Percentiles rank a stretch among this genome's conserved stretches.
Evolutionary conservation across 2,113 vertebrate species (phyloP).

Genomic region (Irena cyanogastra): DNA sequence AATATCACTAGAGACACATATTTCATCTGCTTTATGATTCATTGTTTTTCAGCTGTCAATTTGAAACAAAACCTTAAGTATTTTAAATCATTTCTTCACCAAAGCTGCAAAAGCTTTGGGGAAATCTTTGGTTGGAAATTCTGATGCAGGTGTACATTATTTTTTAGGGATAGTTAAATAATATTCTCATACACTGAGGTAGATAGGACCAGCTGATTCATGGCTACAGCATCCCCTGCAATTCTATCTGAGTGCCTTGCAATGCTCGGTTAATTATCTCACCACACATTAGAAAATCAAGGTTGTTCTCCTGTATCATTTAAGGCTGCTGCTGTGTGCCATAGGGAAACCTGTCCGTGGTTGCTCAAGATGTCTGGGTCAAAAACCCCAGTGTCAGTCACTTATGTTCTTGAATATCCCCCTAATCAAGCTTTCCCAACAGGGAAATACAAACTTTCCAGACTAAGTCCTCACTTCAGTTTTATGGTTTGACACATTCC

Average conservation of each 20-base stretch:
- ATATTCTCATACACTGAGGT: background rate
- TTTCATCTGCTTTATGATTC: background rate
- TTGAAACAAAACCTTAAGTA: background rate
- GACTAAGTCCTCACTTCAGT: background rate
- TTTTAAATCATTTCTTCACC: background rate
- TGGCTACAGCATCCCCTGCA: background rate
- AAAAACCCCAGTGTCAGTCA: background rate
- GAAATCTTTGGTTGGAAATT: background rate
- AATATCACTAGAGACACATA: background rate
- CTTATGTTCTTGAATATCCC: background rate
- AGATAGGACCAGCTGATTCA: background rate
- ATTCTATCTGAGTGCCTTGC: background rate
- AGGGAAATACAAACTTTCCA: background rate
- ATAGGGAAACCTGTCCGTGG: background rate
- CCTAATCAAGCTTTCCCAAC: background rate
- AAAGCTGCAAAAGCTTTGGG: background rate
- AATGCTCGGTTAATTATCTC: background rate
- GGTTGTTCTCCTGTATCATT: background rate
- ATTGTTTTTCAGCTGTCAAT: background rate
- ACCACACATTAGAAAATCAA: background rate
- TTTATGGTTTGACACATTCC: background rate
- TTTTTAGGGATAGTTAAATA: background rate
- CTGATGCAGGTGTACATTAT: background rate
- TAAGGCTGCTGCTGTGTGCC: background rate
- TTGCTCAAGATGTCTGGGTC: background rate